These are phyloP conservation scores for Muschampia plurimacula DNA, from an alignment of 2,888 invertebrate species.

Conservation along the genomic window DNA sequence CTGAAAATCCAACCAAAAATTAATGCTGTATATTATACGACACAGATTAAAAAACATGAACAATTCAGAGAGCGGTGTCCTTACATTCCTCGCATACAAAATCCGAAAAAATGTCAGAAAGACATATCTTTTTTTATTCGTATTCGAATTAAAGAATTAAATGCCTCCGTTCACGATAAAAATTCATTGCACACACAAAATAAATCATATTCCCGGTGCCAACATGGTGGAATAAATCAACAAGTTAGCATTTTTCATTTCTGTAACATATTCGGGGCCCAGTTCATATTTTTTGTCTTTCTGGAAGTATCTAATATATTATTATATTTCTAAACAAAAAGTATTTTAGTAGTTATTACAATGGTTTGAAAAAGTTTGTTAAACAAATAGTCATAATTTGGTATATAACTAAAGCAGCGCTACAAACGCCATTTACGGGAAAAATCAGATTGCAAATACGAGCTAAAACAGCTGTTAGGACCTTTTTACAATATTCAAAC, in stretches of 20 bases:
- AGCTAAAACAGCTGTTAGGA: too few species aligned
- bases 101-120: slow-evolving; percentile 16
- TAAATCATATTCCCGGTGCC: slow-evolving; percentile 34
- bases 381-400: too few species aligned
- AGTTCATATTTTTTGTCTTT: slow-evolving; percentile 15
- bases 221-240: slow-evolving; percentile 37
- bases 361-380: too few species aligned
- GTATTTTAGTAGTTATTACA: too few species aligned
- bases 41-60: slow-evolving; percentile 2
- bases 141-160: slow-evolving; percentile 36
- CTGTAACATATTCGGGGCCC: slow-evolving; percentile 14
- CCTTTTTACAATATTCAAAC: too few species aligned
- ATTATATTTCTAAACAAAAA: too few species aligned
- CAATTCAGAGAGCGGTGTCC: neutral
- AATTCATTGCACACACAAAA: slow-evolving; percentile 38
- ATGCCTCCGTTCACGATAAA: slow-evolving; percentile 32
- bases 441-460: too few species aligned
- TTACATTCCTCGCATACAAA: slow-evolving; percentile 2
- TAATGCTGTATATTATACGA: neutral
- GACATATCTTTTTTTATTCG: slow-evolving; percentile 31
- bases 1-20: too few species aligned
- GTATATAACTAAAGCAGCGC: too few species aligned
- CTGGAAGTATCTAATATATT: neutral
- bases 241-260: slow-evolving; percentile 35
- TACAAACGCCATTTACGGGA: too few species aligned